Base-by-base conservation (phyloP, 2,888 invertebrate species). In the Omphaloscelis lunosa region DNA sequence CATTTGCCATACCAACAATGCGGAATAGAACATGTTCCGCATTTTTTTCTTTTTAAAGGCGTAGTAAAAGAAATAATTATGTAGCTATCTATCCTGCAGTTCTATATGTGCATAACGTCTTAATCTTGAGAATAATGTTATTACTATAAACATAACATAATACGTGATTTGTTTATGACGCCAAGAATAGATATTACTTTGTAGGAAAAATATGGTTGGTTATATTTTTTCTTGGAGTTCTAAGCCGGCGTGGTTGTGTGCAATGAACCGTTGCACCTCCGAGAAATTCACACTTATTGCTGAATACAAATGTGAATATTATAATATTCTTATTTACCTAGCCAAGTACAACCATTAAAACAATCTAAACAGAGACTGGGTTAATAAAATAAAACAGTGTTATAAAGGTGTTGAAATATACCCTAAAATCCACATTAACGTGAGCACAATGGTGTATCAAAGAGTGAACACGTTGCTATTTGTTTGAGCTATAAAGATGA, bases 11-110 rank as follows among this genome's bases (percentile, higher is more conserved):
- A 84, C 85, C 82, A 87, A 88, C 89, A 91, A 93, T 92, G 92
- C 92, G 93, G 93, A 93, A 94, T 90, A 83, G 76, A 87, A 77
- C 83, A 85, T 85, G 89, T 90, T 90, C 91, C 91, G 90, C 84
- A 90, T 93, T 89, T 89, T 90, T 89, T 80, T 90, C 86, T 85
- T 86, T 86, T 81, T 89, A 88, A 72, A 88, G 84, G 80, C 86
- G 87, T 88, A 89, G 89, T 86, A 85, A 91, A 89, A 86, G 51
- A 86, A 84, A 84, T 80, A 77, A 87, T 85, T 75, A 87, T 68
- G 73, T 83, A 77, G 79, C 79, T 73, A 80, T 75, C 68, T 82
- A 78, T 78, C 63, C 70, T 79, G 62, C 78, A 77, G 77, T 77
- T 77, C 75, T 85, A 74, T 76, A 75, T 66, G 76, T 69, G 71